Conservation (phyloP, 2,888 invertebrate species). For the Eupithecia subumbrata region DNA sequence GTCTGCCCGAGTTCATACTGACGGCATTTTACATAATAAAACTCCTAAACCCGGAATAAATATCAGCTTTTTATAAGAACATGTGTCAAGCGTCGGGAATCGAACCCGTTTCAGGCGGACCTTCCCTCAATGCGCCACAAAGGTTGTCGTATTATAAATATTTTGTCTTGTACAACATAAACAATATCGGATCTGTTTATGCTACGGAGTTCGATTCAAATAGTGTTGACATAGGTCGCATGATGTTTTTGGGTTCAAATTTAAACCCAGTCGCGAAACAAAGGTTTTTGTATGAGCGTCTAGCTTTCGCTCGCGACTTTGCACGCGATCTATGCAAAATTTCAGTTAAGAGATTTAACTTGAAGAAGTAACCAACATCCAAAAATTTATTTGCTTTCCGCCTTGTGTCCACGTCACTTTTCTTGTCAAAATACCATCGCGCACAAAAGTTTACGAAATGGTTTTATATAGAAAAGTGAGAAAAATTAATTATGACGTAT, state of each 20-base stretch:
- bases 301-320: neutral
- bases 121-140: neutral
- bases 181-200: conserved; percentile 4
- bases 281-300: neutral
- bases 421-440: too few relatives aligned
- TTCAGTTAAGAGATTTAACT: neutral
- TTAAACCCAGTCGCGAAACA: neutral
- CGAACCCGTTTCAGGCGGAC: neutral
- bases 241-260: neutral
- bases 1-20: neutral
- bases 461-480: too few relatives aligned
- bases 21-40: neutral
- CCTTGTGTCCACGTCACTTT: too few relatives aligned
- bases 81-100: neutral
- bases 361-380: neutral
- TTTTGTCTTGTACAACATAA: neutral
- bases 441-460: too few relatives aligned
- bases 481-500: too few relatives aligned
- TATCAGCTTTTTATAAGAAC: neutral
- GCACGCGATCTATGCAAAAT: neutral
- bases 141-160: neutral
- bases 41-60: neutral
- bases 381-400: too few relatives aligned
- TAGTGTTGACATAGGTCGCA: conserved; percentile 2
- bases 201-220: neutral